These are phyloP conservation scores for Karalla daura DNA, from an alignment of 2,797 vertebrate genomes.

Conservation along the genomic window DNA sequence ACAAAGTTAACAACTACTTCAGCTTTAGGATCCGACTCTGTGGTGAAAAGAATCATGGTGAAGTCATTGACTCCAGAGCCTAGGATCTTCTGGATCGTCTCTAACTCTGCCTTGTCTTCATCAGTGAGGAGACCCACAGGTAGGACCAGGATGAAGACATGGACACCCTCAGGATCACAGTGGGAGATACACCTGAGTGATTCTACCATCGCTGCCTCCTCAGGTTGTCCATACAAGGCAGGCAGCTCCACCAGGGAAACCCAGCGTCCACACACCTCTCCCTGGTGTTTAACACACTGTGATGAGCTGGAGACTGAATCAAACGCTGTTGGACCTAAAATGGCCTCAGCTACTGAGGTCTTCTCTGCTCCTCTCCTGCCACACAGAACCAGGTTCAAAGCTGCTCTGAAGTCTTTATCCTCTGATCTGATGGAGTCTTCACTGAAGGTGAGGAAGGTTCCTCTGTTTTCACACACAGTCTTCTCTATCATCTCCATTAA, in stretches of 20 bases:
- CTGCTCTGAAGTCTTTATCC: not conserved
- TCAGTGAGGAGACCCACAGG: slow-evolving; percentile 37
- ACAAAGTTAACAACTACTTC: no score
- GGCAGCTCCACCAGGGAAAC: slow-evolving; percentile 59
- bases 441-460: not conserved
- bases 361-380: slow-evolving; percentile 34
- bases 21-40: no score
- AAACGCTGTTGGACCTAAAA: slow-evolving; percentile 22
- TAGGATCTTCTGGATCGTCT: no score
- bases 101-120: slow-evolving; percentile 24
- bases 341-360: slow-evolving; percentile 33
- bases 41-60: no score
- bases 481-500: not conserved
- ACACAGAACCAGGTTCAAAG: slow-evolving; percentile 15
- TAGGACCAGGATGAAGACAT: no score
- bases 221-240: slow-evolving; percentile 68
- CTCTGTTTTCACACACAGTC: not conserved
- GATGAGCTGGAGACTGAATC: slow-evolving; percentile 1
- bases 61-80: no score
- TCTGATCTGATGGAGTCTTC: not conserved
- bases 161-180: slow-evolving; percentile 73
- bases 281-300: slow-evolving; percentile 36
- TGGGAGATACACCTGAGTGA: slow-evolving; percentile 78
- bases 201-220: slow-evolving; percentile 72
- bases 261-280: slow-evolving; percentile 33